Evolutionary conservation across 1,140 invertebrate species (phyloP), one percentile per base, ranked within the genome.

Genomic region (Drosophila ironensis): DNA sequence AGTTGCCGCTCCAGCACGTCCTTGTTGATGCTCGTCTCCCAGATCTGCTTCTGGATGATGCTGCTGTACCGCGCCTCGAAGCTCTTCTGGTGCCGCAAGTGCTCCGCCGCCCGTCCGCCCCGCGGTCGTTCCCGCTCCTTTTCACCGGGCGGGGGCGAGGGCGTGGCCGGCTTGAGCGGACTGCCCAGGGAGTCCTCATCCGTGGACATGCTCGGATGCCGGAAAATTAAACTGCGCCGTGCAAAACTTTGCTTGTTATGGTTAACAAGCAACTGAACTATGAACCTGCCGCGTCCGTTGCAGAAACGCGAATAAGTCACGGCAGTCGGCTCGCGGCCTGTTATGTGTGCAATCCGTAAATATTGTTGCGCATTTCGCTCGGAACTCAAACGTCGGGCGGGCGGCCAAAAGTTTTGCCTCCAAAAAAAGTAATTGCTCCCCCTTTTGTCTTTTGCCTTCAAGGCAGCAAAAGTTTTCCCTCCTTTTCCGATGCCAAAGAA

Each of bases 1-100:
- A 89, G 46, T 22, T 89, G 88, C 1, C 84, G 52, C 6, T 87
- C 74, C 35, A 89, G 48, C 14, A 64, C 88, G 17, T 88, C 81
- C 57, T 74, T 80, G 51, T 89, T 89, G 28, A 89, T 88, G 59
- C 70, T 87, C 6, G 66, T 88, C 59, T 89, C 88, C 74, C 88
- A 73, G 41, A 89, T 89, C 51, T 88, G 88, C 25, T 70, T 76
- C 28, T 88, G 72, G 4, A 89, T 89, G 11, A 89, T 75, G 48
- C 59, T 61, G 30, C 86, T 86, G 30, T 89, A 89, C 12, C 88
- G 72, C 0, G 80, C 74, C 59, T 89, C 88, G 7, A 89, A 89
- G 46, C 88, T 89, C 1, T 68, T 68, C 47, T 89, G 88, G 37
- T 87, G 88, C n/a, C 69, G 68, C 50, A 89, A 53, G 28, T 67